Conservation (phyloP, 2,888 invertebrate genomes). For the Erebia palarica region DNA sequence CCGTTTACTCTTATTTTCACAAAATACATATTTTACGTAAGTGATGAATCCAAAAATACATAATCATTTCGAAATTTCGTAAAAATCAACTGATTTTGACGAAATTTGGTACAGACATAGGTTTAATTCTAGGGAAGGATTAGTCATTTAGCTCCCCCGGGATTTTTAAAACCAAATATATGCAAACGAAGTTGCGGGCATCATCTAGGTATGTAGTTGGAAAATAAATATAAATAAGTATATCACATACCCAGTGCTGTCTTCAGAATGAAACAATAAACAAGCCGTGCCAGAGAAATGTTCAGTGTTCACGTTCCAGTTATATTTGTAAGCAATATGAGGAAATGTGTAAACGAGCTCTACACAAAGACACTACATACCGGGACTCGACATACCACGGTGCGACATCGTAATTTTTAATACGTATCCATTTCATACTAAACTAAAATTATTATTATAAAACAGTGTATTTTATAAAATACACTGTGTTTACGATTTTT, state of each 20-base stretch:
- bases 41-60: background rate
- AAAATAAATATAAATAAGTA: background rate
- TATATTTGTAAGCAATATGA: constrained; percentile 69
- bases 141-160: no score
- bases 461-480: no score
- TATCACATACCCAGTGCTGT: background rate
- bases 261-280: constrained; percentile 51
- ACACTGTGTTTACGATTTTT: no score
- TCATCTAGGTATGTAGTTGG: no score
- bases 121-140: no score
- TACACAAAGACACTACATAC: constrained; percentile 53
- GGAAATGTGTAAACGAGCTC: constrained; percentile 64
- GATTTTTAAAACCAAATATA: no score
- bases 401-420: background rate
- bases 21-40: background rate
- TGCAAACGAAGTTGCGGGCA: no score
- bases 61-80: no score
- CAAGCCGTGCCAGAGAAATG: constrained; percentile 50
- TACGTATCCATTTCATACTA: background rate
- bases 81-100: no score
- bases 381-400: constrained; percentile 36
- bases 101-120: no score
- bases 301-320: constrained; percentile 56
- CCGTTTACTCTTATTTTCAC: background rate
- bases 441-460: background rate